Percentiles rank a stretch among this genome's conserved stretches.
phyloP scores from a whole-genome alignment of 2,888 invertebrate genomes.

The Endomychus coccineus region DNA sequence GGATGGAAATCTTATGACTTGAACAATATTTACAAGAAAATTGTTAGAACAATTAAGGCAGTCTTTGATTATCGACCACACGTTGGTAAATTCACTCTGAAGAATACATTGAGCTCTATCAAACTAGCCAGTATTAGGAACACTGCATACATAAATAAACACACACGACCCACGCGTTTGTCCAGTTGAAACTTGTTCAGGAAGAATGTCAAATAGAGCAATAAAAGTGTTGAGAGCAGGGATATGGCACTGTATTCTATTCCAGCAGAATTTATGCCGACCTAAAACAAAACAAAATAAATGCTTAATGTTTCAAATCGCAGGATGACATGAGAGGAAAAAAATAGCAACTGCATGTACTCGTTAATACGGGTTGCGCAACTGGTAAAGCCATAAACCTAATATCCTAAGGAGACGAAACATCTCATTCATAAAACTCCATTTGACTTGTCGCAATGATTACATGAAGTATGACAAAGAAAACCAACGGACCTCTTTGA shows the following conservation, averaged over 20 bases:
- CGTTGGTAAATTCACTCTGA: constrained; percentile 81
- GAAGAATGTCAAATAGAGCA: constrained; percentile 77
- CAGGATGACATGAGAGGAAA: too few relatives aligned
- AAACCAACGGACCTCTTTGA: too few relatives aligned
- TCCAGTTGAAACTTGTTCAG: constrained; percentile 83
- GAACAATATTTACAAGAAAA: too few relatives aligned
- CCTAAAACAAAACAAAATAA: constrained; percentile 44
- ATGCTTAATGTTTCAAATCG: not conserved
- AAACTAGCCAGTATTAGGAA: constrained; percentile 82
- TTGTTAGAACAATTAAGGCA: too few relatives aligned
- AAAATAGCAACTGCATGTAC: too few relatives aligned
- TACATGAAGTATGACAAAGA: too few relatives aligned
- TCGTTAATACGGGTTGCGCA: too few relatives aligned
- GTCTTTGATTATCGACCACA: constrained; percentile 66
- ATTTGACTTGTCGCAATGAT: too few relatives aligned
- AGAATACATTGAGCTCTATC: constrained; percentile 90
- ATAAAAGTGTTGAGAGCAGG: constrained; percentile 73
- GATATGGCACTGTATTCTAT: constrained; percentile 87
- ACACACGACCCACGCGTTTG: constrained; percentile 75
- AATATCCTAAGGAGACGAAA: too few relatives aligned
- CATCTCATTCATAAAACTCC: too few relatives aligned
- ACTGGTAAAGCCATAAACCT: too few relatives aligned
- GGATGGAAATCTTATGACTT: too few relatives aligned
- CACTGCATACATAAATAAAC: constrained; percentile 78
- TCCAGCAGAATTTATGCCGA: constrained; percentile 84